A percentile compares a stretch with the other conserved stretches of the same genome.
Evolutionary conservation across 2,797 vertebrate genomes (phyloP).

Genomic region (Clamator glandarius): DNA sequence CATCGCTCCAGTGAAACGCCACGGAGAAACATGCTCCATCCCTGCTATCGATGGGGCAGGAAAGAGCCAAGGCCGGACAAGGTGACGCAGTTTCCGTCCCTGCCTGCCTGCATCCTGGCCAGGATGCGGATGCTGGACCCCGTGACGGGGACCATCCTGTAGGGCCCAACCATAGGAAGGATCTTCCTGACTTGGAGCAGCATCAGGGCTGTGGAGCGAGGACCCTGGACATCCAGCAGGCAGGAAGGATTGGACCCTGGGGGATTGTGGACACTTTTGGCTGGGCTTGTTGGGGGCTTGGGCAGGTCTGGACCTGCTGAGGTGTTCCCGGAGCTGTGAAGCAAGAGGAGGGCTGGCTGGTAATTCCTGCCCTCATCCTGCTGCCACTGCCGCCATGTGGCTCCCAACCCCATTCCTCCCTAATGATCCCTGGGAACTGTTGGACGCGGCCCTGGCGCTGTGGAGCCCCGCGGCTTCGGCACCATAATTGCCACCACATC

Average conservation of each 20-base stretch:
- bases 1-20: accelerated
- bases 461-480: background rate
- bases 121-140: background rate
- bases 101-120: background rate
- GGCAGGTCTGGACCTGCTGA: background rate
- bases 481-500: background rate
- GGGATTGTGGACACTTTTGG: background rate
- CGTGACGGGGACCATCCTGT: background rate
- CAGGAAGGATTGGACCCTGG: background rate
- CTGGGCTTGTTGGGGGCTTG: accelerated
- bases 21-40: accelerated
- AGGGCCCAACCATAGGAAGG: background rate
- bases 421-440: slow-evolving; percentile 35
- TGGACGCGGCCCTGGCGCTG: background rate
- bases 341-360: slow-evolving; percentile 21
- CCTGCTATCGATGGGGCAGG: background rate
- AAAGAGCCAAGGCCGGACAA: background rate
- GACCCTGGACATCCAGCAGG: accelerated
- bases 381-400: background rate
- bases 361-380: slow-evolving; percentile 4
- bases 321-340: background rate
- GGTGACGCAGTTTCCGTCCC: slow-evolving; percentile 11
- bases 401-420: slow-evolving; percentile 52
- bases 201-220: accelerated
- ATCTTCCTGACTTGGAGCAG: background rate